Percentiles rank a stretch among this genome's conserved stretches.
Conservation (phyloP, 2,113 vertebrate genomes). For the Chaetodon trifascialis region DNA sequence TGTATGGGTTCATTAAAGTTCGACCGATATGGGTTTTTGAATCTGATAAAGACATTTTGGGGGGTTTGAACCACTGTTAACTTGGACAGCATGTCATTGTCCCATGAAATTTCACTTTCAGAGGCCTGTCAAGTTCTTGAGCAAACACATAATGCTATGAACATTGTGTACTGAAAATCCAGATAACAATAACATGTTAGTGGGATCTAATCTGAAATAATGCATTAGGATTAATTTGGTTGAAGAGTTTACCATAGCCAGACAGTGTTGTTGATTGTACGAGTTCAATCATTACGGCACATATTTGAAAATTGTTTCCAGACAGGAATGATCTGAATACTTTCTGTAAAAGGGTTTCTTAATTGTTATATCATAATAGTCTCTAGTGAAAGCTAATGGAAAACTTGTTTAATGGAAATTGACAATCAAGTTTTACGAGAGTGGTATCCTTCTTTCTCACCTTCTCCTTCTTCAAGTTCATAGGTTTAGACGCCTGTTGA, state of each 20-base stretch:
- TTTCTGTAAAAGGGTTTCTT: neutral
- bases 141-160: neutral
- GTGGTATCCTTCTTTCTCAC: neutral
- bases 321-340: neutral
- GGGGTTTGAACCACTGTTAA: neutral
- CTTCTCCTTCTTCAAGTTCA: conserved; percentile 17
- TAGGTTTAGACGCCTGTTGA: conserved; percentile 13
- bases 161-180: neutral
- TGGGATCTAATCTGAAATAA: neutral
- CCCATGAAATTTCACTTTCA: neutral
- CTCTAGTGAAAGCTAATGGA: neutral
- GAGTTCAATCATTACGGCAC: neutral
- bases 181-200: neutral
- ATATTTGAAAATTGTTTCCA: neutral
- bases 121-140: neutral
- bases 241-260: neutral
- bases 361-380: neutral
- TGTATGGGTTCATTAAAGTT: conserved; percentile 26
- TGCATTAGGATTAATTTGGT: neutral
- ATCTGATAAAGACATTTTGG: neutral
- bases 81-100: neutral
- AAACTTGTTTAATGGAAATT: conserved; percentile 23
- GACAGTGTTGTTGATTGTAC: neutral
- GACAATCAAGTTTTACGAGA: conserved; percentile 23
- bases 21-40: neutral